Evolutionary conservation across 2,113 vertebrate species (phyloP).

Genomic region (Jaculus jaculus): DNA sequence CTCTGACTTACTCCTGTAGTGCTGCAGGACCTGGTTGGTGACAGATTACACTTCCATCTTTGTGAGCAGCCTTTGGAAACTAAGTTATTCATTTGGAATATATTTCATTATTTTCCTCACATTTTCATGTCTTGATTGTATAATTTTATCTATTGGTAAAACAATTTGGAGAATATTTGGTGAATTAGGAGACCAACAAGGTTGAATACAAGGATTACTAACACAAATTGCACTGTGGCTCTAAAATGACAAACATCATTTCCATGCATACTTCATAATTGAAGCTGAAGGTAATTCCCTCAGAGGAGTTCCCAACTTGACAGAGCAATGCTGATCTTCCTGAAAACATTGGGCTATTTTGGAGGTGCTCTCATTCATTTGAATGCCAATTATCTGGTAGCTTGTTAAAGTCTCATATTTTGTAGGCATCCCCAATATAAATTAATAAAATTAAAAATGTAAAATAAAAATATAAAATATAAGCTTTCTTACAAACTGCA

Average conservation of each 20-base stretch:
- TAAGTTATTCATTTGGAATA: not conserved
- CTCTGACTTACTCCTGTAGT: not conserved
- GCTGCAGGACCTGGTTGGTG: not conserved
- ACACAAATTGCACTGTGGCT: not conserved
- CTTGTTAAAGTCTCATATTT: slow-evolving; percentile 14
- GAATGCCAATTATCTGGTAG: slow-evolving; percentile 40
- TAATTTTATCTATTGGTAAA: not conserved
- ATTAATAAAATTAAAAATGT: too few relatives aligned
- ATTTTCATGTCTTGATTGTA: slow-evolving; percentile 15
- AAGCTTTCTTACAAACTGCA: not conserved
- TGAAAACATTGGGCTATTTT: not conserved
- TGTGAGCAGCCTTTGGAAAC: not conserved
- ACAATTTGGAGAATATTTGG: slow-evolving; percentile 50
- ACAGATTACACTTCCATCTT: not conserved
- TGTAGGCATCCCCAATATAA: not conserved
- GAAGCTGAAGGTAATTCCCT: slow-evolving; percentile 47
- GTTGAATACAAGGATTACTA: slow-evolving; percentile 12
- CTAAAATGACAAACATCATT: slow-evolving; percentile 54
- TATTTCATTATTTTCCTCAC: not conserved
- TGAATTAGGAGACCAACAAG: not conserved
- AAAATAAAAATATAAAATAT: too few relatives aligned
- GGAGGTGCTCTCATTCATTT: not conserved
- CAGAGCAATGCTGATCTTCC: slow-evolving; percentile 21
- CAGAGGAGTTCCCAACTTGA: slow-evolving; percentile 8
- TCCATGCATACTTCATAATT: slow-evolving; percentile 50